A percentile compares a stretch with the other conserved stretches of the same genome.
Conservation (phyloP, 1,140 invertebrate species). For the Conus betulinus region DNA sequence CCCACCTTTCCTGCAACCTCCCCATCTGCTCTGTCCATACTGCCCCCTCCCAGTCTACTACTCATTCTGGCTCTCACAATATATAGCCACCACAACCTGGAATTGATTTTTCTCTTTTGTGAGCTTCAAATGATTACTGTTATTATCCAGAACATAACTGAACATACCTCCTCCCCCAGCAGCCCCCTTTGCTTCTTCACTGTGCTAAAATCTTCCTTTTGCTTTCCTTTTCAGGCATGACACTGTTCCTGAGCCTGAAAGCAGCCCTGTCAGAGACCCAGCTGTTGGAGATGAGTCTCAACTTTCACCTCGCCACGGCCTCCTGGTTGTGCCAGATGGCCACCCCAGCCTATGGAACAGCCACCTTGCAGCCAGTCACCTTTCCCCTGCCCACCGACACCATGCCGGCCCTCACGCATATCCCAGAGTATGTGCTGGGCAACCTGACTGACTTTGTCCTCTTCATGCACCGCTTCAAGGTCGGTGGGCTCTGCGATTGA, state of each 20-base stretch:
- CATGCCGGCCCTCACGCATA: constrained; percentile 79
- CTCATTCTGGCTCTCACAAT: too few species aligned
- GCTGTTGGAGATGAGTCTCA: constrained; percentile 82
- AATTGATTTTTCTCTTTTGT: too few species aligned
- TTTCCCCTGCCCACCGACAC: constrained; percentile 82
- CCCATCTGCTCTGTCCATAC: too few species aligned
- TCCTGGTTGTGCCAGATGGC: constrained; percentile 91
- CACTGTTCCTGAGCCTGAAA: constrained; percentile 76
- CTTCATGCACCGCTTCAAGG: constrained; percentile 82
- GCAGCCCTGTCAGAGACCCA: constrained; percentile 85
- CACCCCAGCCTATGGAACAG: constrained; percentile 53
- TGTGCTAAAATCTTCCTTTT: not conserved
- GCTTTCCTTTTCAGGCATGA: constrained; percentile 65
- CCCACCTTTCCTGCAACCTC: too few species aligned
- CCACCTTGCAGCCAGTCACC: constrained; percentile 77
- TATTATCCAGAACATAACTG: too few species aligned
- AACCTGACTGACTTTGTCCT: constrained; percentile 89
- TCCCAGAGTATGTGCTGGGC: constrained; percentile 94
- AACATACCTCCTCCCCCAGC: too few species aligned
- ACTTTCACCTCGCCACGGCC: constrained; percentile 88
- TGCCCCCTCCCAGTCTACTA: too few species aligned
- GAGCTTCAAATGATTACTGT: too few species aligned
- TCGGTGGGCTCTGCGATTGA: not conserved
- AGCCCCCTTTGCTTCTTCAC: too few species aligned
- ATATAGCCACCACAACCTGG: too few species aligned